phyloP scores from a whole-genome alignment of 2,888 invertebrate genomes.

The Eupithecia inturbata region DNA sequence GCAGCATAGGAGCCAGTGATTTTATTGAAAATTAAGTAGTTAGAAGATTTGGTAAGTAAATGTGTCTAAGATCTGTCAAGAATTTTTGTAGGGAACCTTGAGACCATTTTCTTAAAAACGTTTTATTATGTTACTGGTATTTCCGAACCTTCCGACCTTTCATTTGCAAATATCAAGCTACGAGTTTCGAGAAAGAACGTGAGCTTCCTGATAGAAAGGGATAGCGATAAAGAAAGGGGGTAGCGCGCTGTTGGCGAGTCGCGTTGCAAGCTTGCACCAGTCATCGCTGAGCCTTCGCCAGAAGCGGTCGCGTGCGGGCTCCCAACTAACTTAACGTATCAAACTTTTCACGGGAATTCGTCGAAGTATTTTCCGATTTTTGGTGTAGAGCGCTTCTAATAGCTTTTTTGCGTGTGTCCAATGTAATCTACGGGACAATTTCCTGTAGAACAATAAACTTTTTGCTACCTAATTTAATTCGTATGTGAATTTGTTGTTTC shows the following conservation, averaged over 20 bases:
- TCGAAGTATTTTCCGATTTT: constrained; percentile 63
- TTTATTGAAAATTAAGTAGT: not conserved
- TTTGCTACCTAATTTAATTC: constrained; percentile 19
- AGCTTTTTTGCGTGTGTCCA: constrained; percentile 76
- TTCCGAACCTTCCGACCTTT: constrained; percentile 8
- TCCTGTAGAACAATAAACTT: constrained; percentile 51
- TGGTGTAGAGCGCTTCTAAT: constrained; percentile 69
- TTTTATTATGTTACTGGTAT: not conserved
- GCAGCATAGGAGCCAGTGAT: not conserved
- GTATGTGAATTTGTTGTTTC: constrained; percentile 21
- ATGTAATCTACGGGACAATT: constrained; percentile 65
- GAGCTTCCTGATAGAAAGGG: constrained; percentile 61
- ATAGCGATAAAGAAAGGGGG: constrained; percentile 66
- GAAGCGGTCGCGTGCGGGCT: constrained; percentile 58
- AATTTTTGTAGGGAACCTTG: not conserved
- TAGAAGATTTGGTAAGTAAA: not conserved
- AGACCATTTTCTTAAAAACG: not conserved
- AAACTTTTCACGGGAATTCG: constrained; percentile 81
- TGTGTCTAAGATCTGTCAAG: not conserved
- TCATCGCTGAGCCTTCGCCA: constrained; percentile 59
- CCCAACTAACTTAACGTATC: constrained; percentile 49
- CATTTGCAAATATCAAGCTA: constrained; percentile 11
- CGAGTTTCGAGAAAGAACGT: constrained; percentile 57
- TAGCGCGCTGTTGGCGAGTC: constrained; percentile 62
- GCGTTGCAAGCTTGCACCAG: constrained; percentile 69